A percentile compares a stretch with the other conserved stretches of the same genome.
Evolutionary conservation across 2,797 vertebrate species (phyloP).

Genomic region (Sparidentex hasta): DNA sequence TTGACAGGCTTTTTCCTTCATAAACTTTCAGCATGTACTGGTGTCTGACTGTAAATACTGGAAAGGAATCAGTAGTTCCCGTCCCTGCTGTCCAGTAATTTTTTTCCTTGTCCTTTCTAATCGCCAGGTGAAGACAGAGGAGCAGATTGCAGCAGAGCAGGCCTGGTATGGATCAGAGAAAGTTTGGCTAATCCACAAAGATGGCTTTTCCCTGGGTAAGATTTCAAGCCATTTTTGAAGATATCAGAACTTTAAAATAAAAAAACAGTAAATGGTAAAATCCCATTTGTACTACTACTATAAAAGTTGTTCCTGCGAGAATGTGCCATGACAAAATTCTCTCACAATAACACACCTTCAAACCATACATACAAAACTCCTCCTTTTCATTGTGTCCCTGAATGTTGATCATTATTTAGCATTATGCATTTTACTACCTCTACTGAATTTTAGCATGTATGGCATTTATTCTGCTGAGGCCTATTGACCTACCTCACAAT

Average conservation of each 20-base stretch:
- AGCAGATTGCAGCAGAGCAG: conserved; percentile 95
- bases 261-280: background rate
- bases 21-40: conserved; percentile 45
- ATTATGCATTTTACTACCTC: too few species aligned
- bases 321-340: too few species aligned
- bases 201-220: conserved; percentile 97
- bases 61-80: background rate
- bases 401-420: too few species aligned
- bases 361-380: background rate
- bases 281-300: background rate
- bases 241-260: too few species aligned
- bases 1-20: conserved; percentile 8
- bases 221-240: conserved; percentile 16
- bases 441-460: too few species aligned
- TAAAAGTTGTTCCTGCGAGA: too few species aligned
- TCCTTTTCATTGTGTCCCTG: too few species aligned
- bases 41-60: conserved; percentile 15
- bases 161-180: conserved; percentile 97
- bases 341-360: background rate
- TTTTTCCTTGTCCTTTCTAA: conserved; percentile 23
- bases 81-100: background rate
- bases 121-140: conserved; percentile 94
- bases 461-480: too few species aligned
- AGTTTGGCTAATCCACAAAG: conserved; percentile 97
- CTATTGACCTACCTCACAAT: too few species aligned